phyloP scores from a whole-genome alignment of 2,888 invertebrate genomes.

The Iselma pallidipennis region DNA sequence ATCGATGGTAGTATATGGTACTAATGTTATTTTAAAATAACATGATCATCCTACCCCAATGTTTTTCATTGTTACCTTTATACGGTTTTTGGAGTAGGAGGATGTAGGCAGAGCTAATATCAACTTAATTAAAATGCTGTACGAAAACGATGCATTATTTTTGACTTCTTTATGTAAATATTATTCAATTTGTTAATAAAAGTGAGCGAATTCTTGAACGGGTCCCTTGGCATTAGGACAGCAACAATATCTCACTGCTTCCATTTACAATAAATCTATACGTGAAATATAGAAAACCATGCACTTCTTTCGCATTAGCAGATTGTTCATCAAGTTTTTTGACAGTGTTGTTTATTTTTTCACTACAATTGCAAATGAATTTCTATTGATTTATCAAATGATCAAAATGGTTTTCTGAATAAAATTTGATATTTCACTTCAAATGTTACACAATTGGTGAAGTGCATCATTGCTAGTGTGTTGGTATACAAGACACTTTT shows the following conservation, averaged over 20 bases:
- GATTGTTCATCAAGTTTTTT: not conserved
- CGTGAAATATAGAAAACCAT: not conserved
- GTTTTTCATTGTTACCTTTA: not conserved
- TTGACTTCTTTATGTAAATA: slow-evolving; percentile 48
- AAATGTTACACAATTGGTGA: not conserved
- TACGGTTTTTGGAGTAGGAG: not conserved
- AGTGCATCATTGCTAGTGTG: not conserved
- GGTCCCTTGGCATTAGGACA: slow-evolving; percentile 47
- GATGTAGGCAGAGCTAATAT: too few species aligned
- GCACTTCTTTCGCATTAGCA: not conserved
- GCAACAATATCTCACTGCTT: slow-evolving; percentile 45
- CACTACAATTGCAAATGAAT: not conserved
- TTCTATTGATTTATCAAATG: not conserved
- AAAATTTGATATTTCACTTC: not conserved
- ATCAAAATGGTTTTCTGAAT: not conserved
- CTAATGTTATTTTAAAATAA: not conserved
- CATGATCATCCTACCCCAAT: not conserved
- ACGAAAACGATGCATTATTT: slow-evolving; percentile 42
- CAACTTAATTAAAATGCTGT: too few species aligned
- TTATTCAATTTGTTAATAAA: slow-evolving; percentile 49
- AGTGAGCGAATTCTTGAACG: slow-evolving; percentile 46
- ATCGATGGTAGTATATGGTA: slow-evolving; percentile 12
- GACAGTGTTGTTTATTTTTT: not conserved
- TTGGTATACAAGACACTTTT: slow-evolving; percentile 7
- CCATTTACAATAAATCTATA: not conserved